Percentiles rank a stretch among this genome's conserved stretches.
phyloP scores from a whole-genome alignment of 2,888 invertebrate genomes.

The Ephialtes manifestator region DNA sequence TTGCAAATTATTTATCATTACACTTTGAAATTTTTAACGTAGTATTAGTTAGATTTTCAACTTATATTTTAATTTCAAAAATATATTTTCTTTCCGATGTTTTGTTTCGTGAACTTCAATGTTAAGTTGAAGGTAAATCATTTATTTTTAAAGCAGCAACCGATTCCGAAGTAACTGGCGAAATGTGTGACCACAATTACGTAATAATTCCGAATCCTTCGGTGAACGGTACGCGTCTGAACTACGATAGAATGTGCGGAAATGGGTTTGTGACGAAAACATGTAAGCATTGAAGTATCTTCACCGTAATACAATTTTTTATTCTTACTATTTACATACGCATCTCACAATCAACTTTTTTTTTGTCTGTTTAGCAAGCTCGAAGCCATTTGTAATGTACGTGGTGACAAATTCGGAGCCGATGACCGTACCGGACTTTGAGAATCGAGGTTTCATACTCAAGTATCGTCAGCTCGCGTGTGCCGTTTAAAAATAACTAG shows the following conservation, averaged over 20 bases:
- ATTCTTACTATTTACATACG: constrained; percentile 38
- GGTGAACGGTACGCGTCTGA: constrained; percentile 78
- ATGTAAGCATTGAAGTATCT: constrained; percentile 86
- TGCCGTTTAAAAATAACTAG: constrained; percentile 71
- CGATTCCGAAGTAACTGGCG: constrained; percentile 87
- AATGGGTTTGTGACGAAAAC: constrained; percentile 90
- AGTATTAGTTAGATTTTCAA: too few relatives aligned
- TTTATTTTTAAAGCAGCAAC: constrained; percentile 18
- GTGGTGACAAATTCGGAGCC: constrained; percentile 88
- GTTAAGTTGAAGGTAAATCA: not conserved
- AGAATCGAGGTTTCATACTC: constrained; percentile 92
- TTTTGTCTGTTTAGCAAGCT: constrained; percentile 86
- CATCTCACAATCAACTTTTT: constrained; percentile 8
- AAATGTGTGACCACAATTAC: constrained; percentile 90
- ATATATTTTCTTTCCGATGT: too few relatives aligned
- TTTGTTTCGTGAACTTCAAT: not conserved
- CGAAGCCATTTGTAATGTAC: constrained; percentile 92
- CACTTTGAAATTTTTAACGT: too few relatives aligned
- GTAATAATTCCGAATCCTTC: constrained; percentile 91
- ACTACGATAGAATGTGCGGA: constrained; percentile 92
- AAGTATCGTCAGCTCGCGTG: constrained; percentile 91
- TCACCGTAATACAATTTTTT: not conserved
- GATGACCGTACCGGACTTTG: constrained; percentile 88
- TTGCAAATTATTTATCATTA: too few relatives aligned
- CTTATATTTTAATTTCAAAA: too few relatives aligned